These are phyloP conservation scores for Dendrocincla tyrannina DNA, from an alignment of 2,797 vertebrate genomes.

Conservation along the genomic window DNA sequence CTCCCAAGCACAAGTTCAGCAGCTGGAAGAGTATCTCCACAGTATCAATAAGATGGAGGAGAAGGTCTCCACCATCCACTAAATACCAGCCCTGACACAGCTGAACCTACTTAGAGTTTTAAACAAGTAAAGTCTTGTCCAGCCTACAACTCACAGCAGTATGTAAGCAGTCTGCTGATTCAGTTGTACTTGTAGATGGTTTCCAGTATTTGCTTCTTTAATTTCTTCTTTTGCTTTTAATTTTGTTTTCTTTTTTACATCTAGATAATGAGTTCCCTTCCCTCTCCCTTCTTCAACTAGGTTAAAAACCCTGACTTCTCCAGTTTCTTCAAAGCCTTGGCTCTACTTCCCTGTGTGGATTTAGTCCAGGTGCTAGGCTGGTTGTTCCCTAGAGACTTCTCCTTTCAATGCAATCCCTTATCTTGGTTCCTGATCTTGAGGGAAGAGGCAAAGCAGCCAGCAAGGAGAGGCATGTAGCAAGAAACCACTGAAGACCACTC, in stretches of 20 bases:
- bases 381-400: neutral
- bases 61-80: neutral
- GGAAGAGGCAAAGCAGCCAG: neutral
- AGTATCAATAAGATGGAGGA: neutral
- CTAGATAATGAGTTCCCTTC: neutral
- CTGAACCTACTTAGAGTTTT: neutral
- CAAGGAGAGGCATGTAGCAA: neutral
- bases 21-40: neutral
- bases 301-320: neutral
- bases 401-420: neutral
- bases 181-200: neutral
- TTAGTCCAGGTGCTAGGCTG: neutral
- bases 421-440: neutral
- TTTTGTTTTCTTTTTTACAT: neutral
- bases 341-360: neutral
- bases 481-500: neutral
- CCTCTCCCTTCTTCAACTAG: neutral
- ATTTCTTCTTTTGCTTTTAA: neutral
- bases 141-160: neutral
- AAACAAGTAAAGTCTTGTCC: slow-evolving; percentile 29
- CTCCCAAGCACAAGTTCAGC: neutral
- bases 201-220: neutral
- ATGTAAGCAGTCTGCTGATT: slow-evolving; percentile 12
- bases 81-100: neutral
- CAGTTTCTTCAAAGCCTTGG: slow-evolving; percentile 9